Conservation (phyloP, 2,797 vertebrate species). For the Florisuga fusca region DNA sequence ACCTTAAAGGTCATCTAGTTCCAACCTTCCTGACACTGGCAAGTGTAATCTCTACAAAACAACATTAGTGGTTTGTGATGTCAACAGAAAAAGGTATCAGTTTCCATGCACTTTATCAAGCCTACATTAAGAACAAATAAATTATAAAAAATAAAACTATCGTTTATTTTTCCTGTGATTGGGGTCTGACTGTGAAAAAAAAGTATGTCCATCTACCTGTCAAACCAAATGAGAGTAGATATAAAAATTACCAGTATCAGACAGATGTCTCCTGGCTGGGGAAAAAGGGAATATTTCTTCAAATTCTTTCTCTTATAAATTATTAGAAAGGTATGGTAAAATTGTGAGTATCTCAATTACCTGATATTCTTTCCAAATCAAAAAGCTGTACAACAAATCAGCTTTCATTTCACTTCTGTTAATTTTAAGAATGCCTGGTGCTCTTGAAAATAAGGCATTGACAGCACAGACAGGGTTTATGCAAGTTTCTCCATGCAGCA, state of each 20-base stretch:
- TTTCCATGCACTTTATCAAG: neutral
- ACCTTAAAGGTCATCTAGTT: neutral
- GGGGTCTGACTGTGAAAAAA: neutral
- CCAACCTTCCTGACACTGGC: fast-evolving
- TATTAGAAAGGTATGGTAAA: neutral
- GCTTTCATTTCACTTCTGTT: neutral
- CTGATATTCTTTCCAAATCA: neutral
- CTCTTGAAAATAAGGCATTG: neutral
- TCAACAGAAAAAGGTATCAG: neutral
- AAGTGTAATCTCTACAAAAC: neutral
- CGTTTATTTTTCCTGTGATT: neutral
- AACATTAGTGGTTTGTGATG: neutral
- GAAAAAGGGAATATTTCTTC: neutral
- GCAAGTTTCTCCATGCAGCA: neutral
- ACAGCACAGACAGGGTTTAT: neutral
- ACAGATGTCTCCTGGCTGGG: neutral
- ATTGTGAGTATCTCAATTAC: neutral
- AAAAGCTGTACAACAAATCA: neutral
- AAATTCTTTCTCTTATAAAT: neutral
- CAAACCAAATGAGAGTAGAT: neutral
- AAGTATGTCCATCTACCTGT: neutral
- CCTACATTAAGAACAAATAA: neutral
- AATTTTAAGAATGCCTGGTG: neutral
- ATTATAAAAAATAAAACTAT: neutral
- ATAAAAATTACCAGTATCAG: neutral